Evolutionary conservation across 2,113 vertebrate genomes (phyloP).

Genomic region (Misgurnus anguillicaudatus): DNA sequence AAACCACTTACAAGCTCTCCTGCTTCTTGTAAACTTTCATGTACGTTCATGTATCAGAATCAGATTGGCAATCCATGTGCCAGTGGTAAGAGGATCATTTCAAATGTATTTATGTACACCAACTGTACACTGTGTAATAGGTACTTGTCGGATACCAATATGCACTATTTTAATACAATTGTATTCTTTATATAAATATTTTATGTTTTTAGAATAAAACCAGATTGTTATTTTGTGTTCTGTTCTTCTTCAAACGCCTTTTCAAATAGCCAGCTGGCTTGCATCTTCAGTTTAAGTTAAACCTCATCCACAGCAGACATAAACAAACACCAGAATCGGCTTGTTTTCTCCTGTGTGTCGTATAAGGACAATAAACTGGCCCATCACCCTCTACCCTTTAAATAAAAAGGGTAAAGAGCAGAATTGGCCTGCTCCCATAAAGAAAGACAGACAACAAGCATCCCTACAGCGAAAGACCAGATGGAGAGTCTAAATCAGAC

Average conservation of each 20-base stretch:
- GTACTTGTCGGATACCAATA: no score
- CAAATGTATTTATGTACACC: neutral
- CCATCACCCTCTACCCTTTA: conserved; percentile 63
- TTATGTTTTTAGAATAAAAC: no score
- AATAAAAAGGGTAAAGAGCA: conserved; percentile 61
- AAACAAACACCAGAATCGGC: neutral
- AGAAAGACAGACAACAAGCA: conserved; percentile 55
- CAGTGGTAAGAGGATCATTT: neutral
- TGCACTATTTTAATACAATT: no score
- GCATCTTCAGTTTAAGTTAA: neutral
- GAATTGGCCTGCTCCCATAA: conserved; percentile 26
- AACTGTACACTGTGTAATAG: no score
- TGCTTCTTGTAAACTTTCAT: neutral
- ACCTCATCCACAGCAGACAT: conserved; percentile 1
- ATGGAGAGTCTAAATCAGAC: conserved; percentile 72
- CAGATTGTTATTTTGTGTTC: no score
- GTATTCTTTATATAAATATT: no score
- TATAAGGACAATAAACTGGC: conserved; percentile 34
- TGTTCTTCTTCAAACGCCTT: no score
- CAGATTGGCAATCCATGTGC: neutral
- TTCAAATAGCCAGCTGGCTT: neutral
- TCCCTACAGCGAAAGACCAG: conserved; percentile 64
- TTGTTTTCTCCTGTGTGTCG: neutral
- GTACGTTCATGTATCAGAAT: neutral
- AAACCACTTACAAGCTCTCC: neutral